Conservation (phyloP, 2,113 vertebrate genomes). For the Cettia cetti region DNA sequence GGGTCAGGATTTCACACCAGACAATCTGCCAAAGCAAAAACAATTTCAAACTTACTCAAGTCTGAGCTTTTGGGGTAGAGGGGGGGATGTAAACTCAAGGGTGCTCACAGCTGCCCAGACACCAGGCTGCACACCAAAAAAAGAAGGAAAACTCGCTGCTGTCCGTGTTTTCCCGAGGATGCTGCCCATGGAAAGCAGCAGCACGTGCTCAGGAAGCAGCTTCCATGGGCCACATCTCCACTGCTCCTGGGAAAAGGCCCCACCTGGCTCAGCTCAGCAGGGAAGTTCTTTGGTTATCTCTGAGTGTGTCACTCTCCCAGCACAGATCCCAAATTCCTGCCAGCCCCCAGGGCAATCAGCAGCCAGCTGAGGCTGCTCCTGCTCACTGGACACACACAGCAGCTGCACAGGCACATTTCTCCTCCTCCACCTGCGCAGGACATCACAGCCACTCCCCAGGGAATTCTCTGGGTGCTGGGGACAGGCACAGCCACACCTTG, state of each 20-base stretch:
- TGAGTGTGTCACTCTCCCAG: background rate
- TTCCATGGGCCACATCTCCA: background rate
- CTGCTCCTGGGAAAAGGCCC: background rate
- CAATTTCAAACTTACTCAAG: background rate
- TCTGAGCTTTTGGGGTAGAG: background rate
- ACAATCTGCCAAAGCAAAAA: background rate
- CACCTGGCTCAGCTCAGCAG: background rate
- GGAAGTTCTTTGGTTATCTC: constrained; percentile 74
- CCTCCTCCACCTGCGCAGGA: background rate
- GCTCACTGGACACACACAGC: background rate
- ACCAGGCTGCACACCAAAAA: background rate
- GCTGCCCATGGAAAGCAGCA: background rate
- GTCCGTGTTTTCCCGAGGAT: background rate
- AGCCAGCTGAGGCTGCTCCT: background rate
- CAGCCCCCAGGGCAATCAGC: background rate
- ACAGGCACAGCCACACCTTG: background rate
- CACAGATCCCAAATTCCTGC: background rate
- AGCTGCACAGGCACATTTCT: background rate
- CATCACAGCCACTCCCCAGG: background rate
- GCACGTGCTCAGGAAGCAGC: background rate
- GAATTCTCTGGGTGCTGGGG: background rate
- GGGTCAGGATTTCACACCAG: constrained; percentile 28
- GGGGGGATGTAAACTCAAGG: background rate
- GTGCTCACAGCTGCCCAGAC: background rate
- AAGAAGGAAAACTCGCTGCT: background rate